Evolutionary conservation across 2,113 vertebrate genomes (phyloP).

Genomic region (Pogonocichla stellata): DNA sequence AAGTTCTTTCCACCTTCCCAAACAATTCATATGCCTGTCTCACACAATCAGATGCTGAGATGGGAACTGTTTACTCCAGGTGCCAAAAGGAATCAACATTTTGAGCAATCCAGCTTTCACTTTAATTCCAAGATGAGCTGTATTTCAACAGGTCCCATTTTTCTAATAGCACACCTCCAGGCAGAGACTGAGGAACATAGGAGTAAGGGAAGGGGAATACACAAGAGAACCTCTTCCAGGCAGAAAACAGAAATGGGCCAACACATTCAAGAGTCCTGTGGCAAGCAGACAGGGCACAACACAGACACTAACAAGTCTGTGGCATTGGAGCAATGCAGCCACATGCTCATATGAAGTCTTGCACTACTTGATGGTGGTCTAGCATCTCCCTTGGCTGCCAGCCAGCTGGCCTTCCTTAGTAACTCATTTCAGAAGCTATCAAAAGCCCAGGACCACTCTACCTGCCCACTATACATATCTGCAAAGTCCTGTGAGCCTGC

Average conservation of each 20-base stretch:
- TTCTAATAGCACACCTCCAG: not conserved
- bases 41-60: not conserved
- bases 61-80: not conserved
- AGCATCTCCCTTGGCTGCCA: not conserved
- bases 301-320: not conserved
- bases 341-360: not conserved
- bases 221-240: not conserved
- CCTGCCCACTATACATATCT: not conserved
- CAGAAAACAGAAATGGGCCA: not conserved
- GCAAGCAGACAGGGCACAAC: not conserved
- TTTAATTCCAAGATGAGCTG: not conserved
- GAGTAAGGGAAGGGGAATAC: not conserved
- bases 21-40: not conserved
- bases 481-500: accelerated
- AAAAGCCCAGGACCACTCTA: not conserved
- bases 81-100: not conserved
- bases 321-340: not conserved
- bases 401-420: not conserved
- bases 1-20: not conserved
- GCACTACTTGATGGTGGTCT: not conserved
- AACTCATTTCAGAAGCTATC: not conserved
- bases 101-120: not conserved
- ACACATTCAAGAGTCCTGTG: not conserved
- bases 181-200: not conserved
- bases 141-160: not conserved